Evolutionary conservation across 2,797 vertebrate species (phyloP), one percentile per base, ranked within the genome.

Genomic region (Sebastolobus alascanus): DNA sequence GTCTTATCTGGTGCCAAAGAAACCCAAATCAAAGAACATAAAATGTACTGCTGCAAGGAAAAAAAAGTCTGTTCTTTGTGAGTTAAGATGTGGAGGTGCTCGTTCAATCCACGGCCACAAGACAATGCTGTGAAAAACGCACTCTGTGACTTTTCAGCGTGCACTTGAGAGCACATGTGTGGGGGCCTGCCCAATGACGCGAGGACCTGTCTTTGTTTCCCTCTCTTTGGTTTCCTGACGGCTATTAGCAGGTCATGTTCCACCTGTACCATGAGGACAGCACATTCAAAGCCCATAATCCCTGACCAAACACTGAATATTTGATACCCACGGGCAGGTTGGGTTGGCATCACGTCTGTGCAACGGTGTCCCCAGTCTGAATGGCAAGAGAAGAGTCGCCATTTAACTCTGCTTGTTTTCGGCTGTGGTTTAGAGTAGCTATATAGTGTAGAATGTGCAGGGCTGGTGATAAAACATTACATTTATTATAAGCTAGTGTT

Each of bases 221-320:
- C 68, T 92, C 79, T 91, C 87, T 93, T 93, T 92, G 92, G 92
- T 93, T 94, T 94, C 90, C 89, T 83, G 77, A 89, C 71, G 68
- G 90, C 91, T 90, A 91, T 90, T 90, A 89, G 88, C 91, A 94
- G 95, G 93, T 96, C 93, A 92, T 92, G 93, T 95, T 96, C 93
- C 95, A 94, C 91, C 91, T 92, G 89, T 89, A 86, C 79, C 85
- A 76, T 43, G 82, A 89, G 88, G 86, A 93, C 86, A 43, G 69
- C 37, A 76, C 61, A 54, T 91, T 91, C 88, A 90, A 89, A 93
- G 88, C 67, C 89, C 84, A 88, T 92, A 94, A 94, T 94, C 92
- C 93, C 90, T 90, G 90, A 93, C 90, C 93, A 94, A 94, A 94
- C 93, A 92, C 94, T 96, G 93, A 96, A 96, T 96, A 96, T 95